Base-by-base conservation (phyloP, 2,113 vertebrate species). In the Malurus melanocephalus region DNA sequence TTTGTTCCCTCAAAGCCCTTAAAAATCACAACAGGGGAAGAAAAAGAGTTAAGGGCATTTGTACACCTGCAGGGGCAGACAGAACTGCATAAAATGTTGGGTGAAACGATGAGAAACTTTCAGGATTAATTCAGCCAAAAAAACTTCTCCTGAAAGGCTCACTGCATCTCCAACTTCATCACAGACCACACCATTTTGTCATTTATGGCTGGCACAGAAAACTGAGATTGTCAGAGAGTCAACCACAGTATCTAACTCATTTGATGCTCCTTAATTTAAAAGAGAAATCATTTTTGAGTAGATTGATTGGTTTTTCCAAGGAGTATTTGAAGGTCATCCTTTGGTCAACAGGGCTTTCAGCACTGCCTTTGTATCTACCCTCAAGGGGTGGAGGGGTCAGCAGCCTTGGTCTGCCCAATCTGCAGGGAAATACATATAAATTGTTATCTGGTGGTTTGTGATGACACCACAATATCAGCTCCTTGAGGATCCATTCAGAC, bases 321-420 rank as follows among this genome's bases (percentile, higher is more conserved):
- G 10, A 13, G 32, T 24, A 45, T 43, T 43, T 80, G 7, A 9
- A 60, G 35, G 7, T 49, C 40, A n/a, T 45, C 49, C 27, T 64
- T 27, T 32, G 10, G 8, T 13, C 21, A 56, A 9, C 0, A 8
- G 30, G 0, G 0, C 2, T 53, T 42, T n/a, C 33, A 57, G 19
- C 19, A 4, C 24, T 75, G 48, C 10, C 14, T 67, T 42, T 67
- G 1, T 4, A 33, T 12, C 17, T 38, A 1, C 8, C 16, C 4
- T 75, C n/a, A 14, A 26, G 13, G 8, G 6, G 1, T 15, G 4
- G 16, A 51, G 53, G 61, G 13, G 12, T 46, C 55, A 64, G 16
- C n/a, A 91, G 18, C 13, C 11, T 61, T 66, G 27, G 7, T 83
- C 12, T 48, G 7, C 0, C 4, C 8, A 15, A 9, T 67, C 28